Evolutionary conservation across 2,797 vertebrate species (phyloP), one percentile per base, ranked within the genome.

Genomic region (Eulemur mongoz): DNA sequence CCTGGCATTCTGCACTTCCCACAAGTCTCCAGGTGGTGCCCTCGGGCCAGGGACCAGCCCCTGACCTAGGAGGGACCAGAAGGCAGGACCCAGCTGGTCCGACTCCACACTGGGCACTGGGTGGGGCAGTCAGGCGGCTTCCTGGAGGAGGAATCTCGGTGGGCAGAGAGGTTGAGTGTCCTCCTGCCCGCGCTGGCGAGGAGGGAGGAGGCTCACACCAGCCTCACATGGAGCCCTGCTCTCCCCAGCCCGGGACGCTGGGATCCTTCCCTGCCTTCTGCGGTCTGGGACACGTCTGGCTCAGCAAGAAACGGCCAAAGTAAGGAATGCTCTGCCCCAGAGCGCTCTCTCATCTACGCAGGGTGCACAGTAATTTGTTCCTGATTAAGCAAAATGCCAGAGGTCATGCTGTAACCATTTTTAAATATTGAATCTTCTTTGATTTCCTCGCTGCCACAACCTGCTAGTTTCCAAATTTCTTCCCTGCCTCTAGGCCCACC

Each of bases 341-440:
- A 86, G 76, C 63, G 18, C 18, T 54, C 40, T 87, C 52, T 30
- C 86, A 35, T 59, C n/a, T 40, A 17, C 54, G 30, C 0, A 0
- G 45, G 50, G 78, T 32, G 14, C 20, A 27, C 20, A 48, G 4
- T 79, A 23, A 75, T 85, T 94, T 84, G 57, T 67, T 80, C 27
- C 72, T 11, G 65, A 85, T 92, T 45, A 89, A 94, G 88, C 17
- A 45, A 67, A 82, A 75, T 61, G 35, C 59, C 79, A 30, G 9
- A 52, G 72, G 79, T 80, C 73, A 85, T 22, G 5, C 32, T 7
- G 32, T 40, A 92, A 23, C 57, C 57, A 40, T 45, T 17, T 81
- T 76, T 25, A 40, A 89, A 69, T 32, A 27, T 32, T 57, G 32
- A 48, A 5, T 20, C 40, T 69, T 45, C 45, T 67, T 86, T 70